Evolutionary conservation across 2,888 invertebrate species (phyloP).

Genomic region (Heliconius cydno): DNA sequence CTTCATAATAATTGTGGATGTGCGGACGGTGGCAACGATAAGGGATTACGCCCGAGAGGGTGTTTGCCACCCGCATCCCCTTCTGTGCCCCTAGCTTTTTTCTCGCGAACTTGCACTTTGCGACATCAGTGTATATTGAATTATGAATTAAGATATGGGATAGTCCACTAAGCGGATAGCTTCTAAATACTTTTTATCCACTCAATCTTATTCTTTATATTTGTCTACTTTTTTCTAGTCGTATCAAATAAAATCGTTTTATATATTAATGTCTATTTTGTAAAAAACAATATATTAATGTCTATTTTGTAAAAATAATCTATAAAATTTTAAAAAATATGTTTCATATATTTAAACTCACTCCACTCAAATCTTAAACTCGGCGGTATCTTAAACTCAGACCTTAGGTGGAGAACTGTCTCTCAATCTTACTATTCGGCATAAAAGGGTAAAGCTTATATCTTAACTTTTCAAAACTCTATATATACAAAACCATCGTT

Average conservation of each 20-base stretch:
- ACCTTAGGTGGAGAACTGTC: not conserved
- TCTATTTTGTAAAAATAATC: no score
- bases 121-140: constrained; percentile 73
- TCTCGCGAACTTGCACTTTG: constrained; percentile 74
- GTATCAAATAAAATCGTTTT: no score
- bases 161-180: constrained; percentile 48
- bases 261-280: no score
- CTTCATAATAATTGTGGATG: constrained; percentile 77
- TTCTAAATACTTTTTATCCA: constrained; percentile 16
- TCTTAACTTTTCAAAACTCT: not conserved
- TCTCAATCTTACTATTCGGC: no score
- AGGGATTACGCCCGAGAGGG: constrained; percentile 65
- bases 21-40: constrained; percentile 74
- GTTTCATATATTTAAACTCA: not conserved
- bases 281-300: no score
- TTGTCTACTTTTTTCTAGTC: not conserved
- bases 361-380: not conserved
- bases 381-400: not conserved
- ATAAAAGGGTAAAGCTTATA: not conserved
- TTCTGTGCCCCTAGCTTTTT: constrained; percentile 64
- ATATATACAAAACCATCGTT: not conserved
- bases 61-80: constrained; percentile 50
- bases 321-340: not conserved
- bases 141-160: constrained; percentile 76
- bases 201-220: not conserved